Evolutionary conservation across 2,113 vertebrate genomes (phyloP), one percentile per base, ranked within the genome.

Genomic region (Myotis brandtii): DNA sequence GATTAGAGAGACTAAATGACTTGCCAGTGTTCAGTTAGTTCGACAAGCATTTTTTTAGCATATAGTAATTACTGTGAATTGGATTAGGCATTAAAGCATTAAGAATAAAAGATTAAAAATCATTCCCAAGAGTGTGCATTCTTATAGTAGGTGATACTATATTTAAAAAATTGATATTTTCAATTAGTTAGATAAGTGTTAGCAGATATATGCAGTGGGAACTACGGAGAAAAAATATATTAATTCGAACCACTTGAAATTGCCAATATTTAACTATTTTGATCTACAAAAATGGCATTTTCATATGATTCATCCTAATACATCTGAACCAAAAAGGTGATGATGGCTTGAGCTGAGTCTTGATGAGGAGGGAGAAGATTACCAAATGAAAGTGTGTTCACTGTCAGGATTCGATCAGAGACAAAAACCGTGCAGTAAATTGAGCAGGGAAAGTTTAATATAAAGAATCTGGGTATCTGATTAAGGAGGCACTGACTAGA

Each of bases 1-100:
- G 84, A 96, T 93, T 52, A 83, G 34, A 70, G 37, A 92, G 37
- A 89, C 27, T 95, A 92, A 91, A 56, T 97, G 89, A 96, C 79
- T 89, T 96, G 6, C 27, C 66, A 96, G 43, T 52, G 70, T 87
- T 96, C 83, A 92, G 59, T 96, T 91, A 87, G 40, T 92, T 95
- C 20, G 76, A 81, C 23, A 89, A 88, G 46, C n/a, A 50, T 89
- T 91, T 92, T 95, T 91, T 86, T 37, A 83, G 48, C 48, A 72
- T 93, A 95, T 92, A 87, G 37, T 87, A 97, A 97, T 87, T 96
- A 89, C 84, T 86, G 14, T 93, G 84, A 96, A 94, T 96, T 93
- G 50, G 25, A 91, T 66, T 95, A 94, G 18, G 12, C 48, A 95
- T 95, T 94, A 95, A 89, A 23, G 16, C 75, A 76, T 95, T 94